Conservation (phyloP, 92 coral and sea anemone species). For the Meandrina meandrites region DNA sequence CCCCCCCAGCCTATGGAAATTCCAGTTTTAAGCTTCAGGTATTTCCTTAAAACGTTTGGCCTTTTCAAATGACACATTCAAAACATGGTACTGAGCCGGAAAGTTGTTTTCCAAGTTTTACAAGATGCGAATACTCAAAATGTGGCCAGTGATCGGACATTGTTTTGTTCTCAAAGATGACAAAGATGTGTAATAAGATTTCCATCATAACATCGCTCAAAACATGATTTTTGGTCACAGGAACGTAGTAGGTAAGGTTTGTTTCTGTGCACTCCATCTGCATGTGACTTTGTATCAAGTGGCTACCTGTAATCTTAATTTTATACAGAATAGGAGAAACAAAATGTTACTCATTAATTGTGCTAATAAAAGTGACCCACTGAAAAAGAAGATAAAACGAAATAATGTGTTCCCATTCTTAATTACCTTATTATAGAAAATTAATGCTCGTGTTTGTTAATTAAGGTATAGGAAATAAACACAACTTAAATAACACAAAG, state of each 20-base stretch:
- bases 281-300: constrained; percentile 39
- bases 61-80: constrained; percentile 45
- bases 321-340: too few species aligned
- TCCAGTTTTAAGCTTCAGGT: too few species aligned
- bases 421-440: too few species aligned
- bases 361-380: background rate
- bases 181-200: constrained; percentile 43
- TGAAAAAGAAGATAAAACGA: too few species aligned
- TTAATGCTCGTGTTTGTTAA: too few species aligned
- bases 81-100: constrained; percentile 38
- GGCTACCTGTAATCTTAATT: constrained; percentile 55
- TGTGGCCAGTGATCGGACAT: constrained; percentile 45
- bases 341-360: too few species aligned
- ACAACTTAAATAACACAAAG: too few species aligned
- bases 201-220: constrained; percentile 44
- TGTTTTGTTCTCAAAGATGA: constrained; percentile 47
- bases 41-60: too few species aligned
- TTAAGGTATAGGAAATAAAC: too few species aligned
- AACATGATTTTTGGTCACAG: constrained; percentile 36
- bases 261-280: constrained; percentile 60
- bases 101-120: constrained; percentile 39
- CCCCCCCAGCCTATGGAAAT: constrained; percentile 48
- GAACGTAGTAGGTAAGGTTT: constrained; percentile 37
- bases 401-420: too few species aligned
- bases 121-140: constrained; percentile 44